Percentiles rank a stretch among this genome's conserved stretches.
Evolutionary conservation across 2,888 invertebrate species (phyloP).

Genomic region (Brassicogethes aeneus): DNA sequence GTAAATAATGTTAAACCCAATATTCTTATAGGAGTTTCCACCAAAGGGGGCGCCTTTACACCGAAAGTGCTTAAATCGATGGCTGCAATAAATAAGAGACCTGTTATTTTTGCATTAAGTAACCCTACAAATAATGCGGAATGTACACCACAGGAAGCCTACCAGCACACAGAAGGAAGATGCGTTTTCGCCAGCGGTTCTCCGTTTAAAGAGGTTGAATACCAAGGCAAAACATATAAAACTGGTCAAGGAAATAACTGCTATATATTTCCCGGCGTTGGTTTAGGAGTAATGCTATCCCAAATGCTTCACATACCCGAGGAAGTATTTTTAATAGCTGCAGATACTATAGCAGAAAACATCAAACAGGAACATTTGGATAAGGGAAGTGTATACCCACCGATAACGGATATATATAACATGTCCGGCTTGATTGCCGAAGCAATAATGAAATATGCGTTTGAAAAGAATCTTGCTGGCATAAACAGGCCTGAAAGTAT

Average conservation of each 20-base stretch:
- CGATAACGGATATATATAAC: slow-evolving; percentile 69
- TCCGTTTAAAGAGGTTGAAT: slow-evolving; percentile 81
- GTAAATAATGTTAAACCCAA: slow-evolving; percentile 76
- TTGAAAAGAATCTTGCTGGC: background rate
- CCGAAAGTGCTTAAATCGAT: slow-evolving; percentile 76
- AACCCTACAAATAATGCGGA: slow-evolving; percentile 98
- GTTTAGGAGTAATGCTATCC: slow-evolving; percentile 81
- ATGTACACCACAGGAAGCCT: slow-evolving; percentile 97
- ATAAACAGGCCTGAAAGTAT: background rate
- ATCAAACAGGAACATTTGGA: slow-evolving; percentile 74
- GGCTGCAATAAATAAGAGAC: slow-evolving; percentile 72
- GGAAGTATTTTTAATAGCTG: slow-evolving; percentile 84
- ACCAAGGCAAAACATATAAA: slow-evolving; percentile 68
- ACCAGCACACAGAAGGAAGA: slow-evolving; percentile 79
- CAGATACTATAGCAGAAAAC: slow-evolving; percentile 72
- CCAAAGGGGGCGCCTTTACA: slow-evolving; percentile 90
- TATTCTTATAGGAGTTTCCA: slow-evolving; percentile 90
- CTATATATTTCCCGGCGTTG: slow-evolving; percentile 95
- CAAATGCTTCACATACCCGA: slow-evolving; percentile 86
- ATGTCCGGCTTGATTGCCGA: slow-evolving; percentile 84
- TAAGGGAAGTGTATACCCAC: slow-evolving; percentile 86
- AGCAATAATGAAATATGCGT: slow-evolving; percentile 68
- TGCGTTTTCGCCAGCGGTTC: slow-evolving; percentile 95
- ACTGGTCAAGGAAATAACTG: slow-evolving; percentile 99
- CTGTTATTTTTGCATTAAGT: slow-evolving; percentile 95